phyloP scores from a whole-genome alignment of 2,113 vertebrate species.

The Heptranchias perlo region DNA sequence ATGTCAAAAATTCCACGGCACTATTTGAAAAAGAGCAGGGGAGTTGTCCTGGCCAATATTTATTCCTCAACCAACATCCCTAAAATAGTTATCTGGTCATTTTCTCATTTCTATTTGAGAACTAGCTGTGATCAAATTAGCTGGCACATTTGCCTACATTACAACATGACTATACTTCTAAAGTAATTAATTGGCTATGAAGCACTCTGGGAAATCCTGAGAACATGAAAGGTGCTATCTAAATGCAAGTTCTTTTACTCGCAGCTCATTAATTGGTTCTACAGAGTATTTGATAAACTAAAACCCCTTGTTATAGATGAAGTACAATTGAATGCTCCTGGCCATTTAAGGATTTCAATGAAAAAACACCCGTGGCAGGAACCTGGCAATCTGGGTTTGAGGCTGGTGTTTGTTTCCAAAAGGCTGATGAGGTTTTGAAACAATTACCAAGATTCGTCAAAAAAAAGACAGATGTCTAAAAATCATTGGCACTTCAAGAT shows the following conservation, averaged over 20 bases:
- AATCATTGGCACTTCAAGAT: too few relatives aligned
- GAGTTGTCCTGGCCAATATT: too few relatives aligned
- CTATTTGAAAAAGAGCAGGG: background rate
- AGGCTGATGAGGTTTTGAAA: too few relatives aligned
- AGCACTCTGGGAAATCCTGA: background rate
- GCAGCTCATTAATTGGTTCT: too few relatives aligned
- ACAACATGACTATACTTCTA: background rate
- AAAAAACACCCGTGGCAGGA: background rate
- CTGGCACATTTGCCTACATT: background rate
- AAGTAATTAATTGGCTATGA: background rate
- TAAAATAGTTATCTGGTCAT: background rate
- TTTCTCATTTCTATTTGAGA: background rate
- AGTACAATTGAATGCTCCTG: background rate
- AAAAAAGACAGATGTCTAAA: too few relatives aligned
- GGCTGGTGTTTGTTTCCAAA: too few relatives aligned
- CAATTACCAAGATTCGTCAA: too few relatives aligned
- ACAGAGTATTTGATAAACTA: background rate
- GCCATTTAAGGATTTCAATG: background rate
- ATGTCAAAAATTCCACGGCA: background rate
- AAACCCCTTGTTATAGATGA: too few relatives aligned
- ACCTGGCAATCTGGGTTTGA: background rate
- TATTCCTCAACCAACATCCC: background rate
- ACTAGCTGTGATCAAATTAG: background rate
- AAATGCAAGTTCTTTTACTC: background rate
- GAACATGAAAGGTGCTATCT: background rate